Percentiles rank a stretch among this genome's conserved stretches.
These are phyloP conservation scores for Verasper variegatus DNA, from an alignment of 2,113 vertebrate species.

Conservation along the genomic window DNA sequence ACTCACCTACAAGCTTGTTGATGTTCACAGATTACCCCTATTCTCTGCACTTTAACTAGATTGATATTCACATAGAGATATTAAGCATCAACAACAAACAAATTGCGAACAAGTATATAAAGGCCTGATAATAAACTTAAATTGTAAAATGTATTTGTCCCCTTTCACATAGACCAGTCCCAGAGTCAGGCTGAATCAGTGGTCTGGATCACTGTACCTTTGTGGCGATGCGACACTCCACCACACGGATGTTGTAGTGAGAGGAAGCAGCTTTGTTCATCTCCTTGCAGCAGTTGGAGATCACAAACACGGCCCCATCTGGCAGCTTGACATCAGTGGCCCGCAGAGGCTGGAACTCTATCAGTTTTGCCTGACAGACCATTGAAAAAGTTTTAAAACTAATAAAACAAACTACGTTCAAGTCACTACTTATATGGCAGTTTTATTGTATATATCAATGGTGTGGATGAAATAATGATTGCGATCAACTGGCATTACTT, in stretches of 20 bases:
- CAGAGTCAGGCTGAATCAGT: not conserved
- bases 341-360: constrained; percentile 93
- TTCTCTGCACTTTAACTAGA: no score
- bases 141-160: no score
- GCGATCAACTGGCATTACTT: not conserved
- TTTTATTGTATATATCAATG: no score
- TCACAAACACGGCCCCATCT: constrained; percentile 91
- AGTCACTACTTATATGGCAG: not conserved
- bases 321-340: constrained; percentile 93
- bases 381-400: constrained; percentile 27
- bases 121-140: no score
- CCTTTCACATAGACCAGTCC: not conserved
- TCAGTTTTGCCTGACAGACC: constrained; percentile 91
- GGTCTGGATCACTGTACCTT: constrained; percentile 84
- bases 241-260: constrained; percentile 96
- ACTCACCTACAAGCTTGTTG: not conserved
- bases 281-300: constrained; percentile 95
- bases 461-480: not conserved
- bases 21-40: not conserved
- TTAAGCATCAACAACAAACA: no score
- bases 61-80: no score
- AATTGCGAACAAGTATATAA: not conserved
- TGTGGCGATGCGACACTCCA: constrained; percentile 91
- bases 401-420: not conserved
- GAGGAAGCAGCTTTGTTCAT: constrained; percentile 98